Evolutionary conservation across 2,888 invertebrate genomes (phyloP), one percentile per base, ranked within the genome.

Genomic region (Tetheella fluctuosa): DNA sequence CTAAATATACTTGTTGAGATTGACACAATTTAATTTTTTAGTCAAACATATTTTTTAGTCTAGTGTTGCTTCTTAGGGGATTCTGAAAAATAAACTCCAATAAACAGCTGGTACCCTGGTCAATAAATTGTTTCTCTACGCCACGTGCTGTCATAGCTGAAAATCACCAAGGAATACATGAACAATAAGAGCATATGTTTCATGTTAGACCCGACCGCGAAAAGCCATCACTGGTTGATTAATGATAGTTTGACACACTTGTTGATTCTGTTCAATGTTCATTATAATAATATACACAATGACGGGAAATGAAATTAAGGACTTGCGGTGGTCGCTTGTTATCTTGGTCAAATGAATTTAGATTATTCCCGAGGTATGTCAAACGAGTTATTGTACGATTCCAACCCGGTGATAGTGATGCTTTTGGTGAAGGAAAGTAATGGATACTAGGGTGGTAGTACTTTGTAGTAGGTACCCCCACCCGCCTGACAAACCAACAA

Each of bases 181-280:
- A 48, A 48, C 48, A 48, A 20, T 48, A 20, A 7, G 48, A 48
- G 48, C 20, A 34, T 13, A 13, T 10, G 7, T 30, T 13, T 13
- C 13, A 2, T 13, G 13, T 12, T 0, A 17, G 3, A 2, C 1
- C n/a, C 17, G 10, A 48, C 48, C 15, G 15, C 20, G 6, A 42
- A 15, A 42, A 42, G 2, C 20, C 3, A 4, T 15, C 20, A 34
- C 12, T 13, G 13, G 1, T 5, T 34, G 42, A 48, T 48, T 48
- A 20, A 48, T 48, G 42, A 48, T 48, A 48, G 8, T 48, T 48
- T 48, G 17, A 48, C 48, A 48, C n/a, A 48, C 48, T 48, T 48
- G 48, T 48, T 48, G 48, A 48, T 48, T 20, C 48, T 20, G 10
- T 48, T 48, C 48, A 48, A 7, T 48, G n/a, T n/a, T n/a, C n/a